Base-by-base conservation (phyloP, 2,797 vertebrate species). In the Chelidonichthys spinosus region DNA sequence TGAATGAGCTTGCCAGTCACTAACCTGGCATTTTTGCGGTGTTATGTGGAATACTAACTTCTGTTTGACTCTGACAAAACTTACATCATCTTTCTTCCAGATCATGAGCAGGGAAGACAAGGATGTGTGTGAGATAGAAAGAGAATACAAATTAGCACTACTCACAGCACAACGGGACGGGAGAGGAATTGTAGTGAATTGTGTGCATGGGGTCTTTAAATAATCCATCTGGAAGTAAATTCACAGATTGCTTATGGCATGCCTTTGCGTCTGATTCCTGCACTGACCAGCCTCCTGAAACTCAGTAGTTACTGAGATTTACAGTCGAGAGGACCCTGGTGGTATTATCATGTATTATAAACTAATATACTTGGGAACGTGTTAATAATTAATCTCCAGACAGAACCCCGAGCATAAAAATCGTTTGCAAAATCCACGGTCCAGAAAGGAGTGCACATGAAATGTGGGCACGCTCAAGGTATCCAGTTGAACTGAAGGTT, bases 151-250 rank as follows among this genome's bases (percentile, higher is more conserved):
- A 87, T 84, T 32, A 71, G 44, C 37, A 25, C 56, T 54, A 50
- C 54, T 77, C 52, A 42, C 11, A 72, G 42, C 52, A 50, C 50
- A 53, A 54, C 72, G 63, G 69, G 74, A 73, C 58, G 65, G 82
- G 67, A 32, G 85, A 61, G 68, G 83, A 79, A 83, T 69, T 83
- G 76, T 82, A 83, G 87, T 88, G 66, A 87, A 85, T 79, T 79
- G 78, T 72, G 74, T 46, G 36, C 37, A 40, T 7, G 11, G 13
- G 32, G 59, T 53, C 55, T 69, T 82, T 54, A 55, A 82, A 78
- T 39, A 76, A 61, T 74, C 72, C 47, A 66, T 79, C 68, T 67
- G 58, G 69, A 72, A 62, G 69, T 65, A 72, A 76, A 75, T 63
- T 76, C 71, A 53, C 72, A 74, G 64, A 69, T 76, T 69, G 67